Base-by-base conservation (phyloP, 2,888 invertebrate species). In the Amblyteles armatorius region DNA sequence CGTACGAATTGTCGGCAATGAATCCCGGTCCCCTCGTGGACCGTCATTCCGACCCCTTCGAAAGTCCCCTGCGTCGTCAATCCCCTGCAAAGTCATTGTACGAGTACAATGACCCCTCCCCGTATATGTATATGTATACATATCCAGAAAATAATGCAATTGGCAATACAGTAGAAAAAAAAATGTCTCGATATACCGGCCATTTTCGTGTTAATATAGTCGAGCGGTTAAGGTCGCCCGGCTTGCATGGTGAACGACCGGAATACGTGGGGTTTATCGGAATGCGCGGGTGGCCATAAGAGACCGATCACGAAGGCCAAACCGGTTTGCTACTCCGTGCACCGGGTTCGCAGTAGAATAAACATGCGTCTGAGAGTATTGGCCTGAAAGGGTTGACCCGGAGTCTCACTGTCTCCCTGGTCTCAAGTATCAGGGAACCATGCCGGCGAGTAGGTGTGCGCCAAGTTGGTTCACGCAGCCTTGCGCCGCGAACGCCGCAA, bases 351-450 rank as follows among this genome's bases (percentile, higher is more conserved):
- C 44, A 73, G 79, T 79, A 63, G 57, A 74, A 74, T 26, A 65
- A 77, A 36, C 29, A n/a, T 60, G n/a, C 55, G 82, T 83, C 78
- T 44, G 82, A 83, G 78, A 77, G 74, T 67, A 73, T 78, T 82
- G 84, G 80, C 82, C 83, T 68, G 87, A 89, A 88, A 84, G 89
- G 89, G 83, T 89, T 87, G 86, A 88, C 85, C 82, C 81, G 85
- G 76, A 86, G 86, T 87, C 87, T 90, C 89, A 86, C 90, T 90
- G 88, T 87, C 88, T 85, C 82, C 86, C 68, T 87, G 88, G 87
- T 88, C 87, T 86, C 82, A 40, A 22, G 63, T 87, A 88, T 81
- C 84, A 89, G 90, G 89, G 50, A 36, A 87, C 13, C 82, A 90
- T 87, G 74, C 40, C 33, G 6, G 3, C 6, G 50, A 79, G 68